Evolutionary conservation across 2,113 vertebrate species (phyloP), one percentile per base, ranked within the genome.

Genomic region (Actenoides lindsayi): DNA sequence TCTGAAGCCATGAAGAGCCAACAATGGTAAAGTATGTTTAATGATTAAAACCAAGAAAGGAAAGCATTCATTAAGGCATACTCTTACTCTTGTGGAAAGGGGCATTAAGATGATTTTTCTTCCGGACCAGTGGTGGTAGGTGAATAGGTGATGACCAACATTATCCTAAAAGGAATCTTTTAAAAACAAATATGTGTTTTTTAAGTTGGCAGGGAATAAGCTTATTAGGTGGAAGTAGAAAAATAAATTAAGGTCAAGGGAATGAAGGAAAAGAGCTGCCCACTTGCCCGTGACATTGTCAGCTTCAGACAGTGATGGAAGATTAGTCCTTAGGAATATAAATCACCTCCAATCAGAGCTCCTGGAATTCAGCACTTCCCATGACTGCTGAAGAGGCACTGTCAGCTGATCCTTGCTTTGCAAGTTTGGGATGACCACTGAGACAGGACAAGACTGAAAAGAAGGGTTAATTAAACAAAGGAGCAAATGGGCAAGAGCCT

Each of bases 391-490:
- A 59, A 17, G 35, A 92, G 59, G 16, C 19, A 10, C 56, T 20
- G 39, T 44, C 94, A 95, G 79, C 91, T 78, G 75, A 90, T 91
- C 54, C 65, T 89, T 83, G 59, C 69, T 79, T 68, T 64, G 65
- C 75, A 51, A 91, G 89, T 90, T 71, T 86, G 83, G 84, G 70
- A 84, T 80, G 68, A 85, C 0, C 10, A 83, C 94, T 78, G 68
- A 37, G 77, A 78, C n/a, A 16, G 69, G 44, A 86, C 30, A 80
- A 64, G 62, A 48, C 77, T 94, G 81, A 67, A 65, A 76, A 71
- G 48, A 92, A 94, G 88, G 94, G 93, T 92, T 96, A 97, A 96
- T 97, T 96, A 96, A 97, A 96, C 95, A 96, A 93, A 84, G 90
- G 87, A 67, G 87, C 78, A 94, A 97, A 89, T 7, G 79, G 87